Conservation (phyloP, 2,113 vertebrate genomes). For the Pionites leucogaster region DNA sequence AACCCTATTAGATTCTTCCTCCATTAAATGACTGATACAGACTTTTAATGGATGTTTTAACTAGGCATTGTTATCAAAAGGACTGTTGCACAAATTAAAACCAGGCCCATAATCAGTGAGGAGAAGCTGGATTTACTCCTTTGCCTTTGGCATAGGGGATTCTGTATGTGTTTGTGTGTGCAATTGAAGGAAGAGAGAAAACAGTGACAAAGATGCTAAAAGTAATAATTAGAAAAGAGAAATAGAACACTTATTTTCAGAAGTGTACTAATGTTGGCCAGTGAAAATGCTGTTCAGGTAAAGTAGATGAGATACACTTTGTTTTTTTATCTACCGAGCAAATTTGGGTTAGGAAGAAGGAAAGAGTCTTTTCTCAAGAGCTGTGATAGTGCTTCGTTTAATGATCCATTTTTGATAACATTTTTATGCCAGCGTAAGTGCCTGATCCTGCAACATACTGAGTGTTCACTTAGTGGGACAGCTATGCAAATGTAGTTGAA, state of each 20-base stretch:
- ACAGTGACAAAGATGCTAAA: not conserved
- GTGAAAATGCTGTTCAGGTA: not conserved
- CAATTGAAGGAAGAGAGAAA: not conserved
- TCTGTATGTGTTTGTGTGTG: not conserved
- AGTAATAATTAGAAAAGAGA: not conserved
- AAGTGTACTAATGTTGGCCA: not conserved
- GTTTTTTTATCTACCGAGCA: not conserved
- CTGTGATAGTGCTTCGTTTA: not conserved
- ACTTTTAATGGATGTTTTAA: slow-evolving; percentile 79
- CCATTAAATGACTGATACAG: slow-evolving; percentile 73
- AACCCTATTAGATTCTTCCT: slow-evolving; percentile 74
- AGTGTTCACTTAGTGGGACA: too few species aligned
- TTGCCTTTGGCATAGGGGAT: slow-evolving; percentile 48
- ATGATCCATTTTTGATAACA: not conserved
- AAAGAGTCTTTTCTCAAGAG: not conserved
- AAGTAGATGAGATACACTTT: not conserved
- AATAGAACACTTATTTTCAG: not conserved
- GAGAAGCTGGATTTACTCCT: slow-evolving; percentile 68
- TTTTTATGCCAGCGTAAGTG: not conserved
- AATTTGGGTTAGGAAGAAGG: not conserved
- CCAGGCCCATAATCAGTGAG: slow-evolving; percentile 66
- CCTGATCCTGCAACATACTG: not conserved
- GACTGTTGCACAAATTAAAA: slow-evolving; percentile 79
- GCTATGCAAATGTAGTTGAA: too few species aligned
- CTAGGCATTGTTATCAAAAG: slow-evolving; percentile 78